Conservation (phyloP, 2,113 vertebrate species). For the Geococcyx californianus region DNA sequence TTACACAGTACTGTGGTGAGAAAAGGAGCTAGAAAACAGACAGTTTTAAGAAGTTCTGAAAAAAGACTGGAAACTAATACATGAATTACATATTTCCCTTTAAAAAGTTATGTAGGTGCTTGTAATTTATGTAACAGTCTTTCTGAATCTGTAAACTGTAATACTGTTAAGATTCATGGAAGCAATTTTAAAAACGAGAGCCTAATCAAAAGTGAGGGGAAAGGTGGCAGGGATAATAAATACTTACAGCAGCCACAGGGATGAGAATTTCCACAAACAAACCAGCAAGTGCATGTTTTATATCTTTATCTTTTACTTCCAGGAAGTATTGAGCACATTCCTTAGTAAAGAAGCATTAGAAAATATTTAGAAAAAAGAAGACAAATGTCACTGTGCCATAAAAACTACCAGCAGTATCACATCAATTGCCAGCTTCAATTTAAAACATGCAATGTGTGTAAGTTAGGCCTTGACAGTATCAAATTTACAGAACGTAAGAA, state of each 20-base stretch:
- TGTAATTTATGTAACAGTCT: background rate
- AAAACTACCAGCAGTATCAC: background rate
- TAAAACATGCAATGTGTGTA: background rate
- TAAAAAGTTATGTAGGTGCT: background rate
- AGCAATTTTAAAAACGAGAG: background rate
- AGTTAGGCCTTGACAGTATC: background rate
- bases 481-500: background rate
- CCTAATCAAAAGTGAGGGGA: background rate
- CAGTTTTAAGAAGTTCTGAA: background rate
- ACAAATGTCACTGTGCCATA: background rate
- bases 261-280: slow-evolving; percentile 99
- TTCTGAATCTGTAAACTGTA: background rate
- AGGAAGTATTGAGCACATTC: slow-evolving; percentile 98
- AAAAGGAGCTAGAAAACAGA: background rate
- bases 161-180: background rate
- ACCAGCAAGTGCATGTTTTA: slow-evolving; percentile 96
- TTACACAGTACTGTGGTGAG: background rate
- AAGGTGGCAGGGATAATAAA: background rate
- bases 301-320: slow-evolving; percentile 98
- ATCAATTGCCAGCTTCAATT: background rate
- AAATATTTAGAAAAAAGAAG: background rate
- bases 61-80: background rate
- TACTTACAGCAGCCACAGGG: slow-evolving; percentile 97
- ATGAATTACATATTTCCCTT: background rate
- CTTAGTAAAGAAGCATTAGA: slow-evolving; percentile 65